Base-by-base conservation (phyloP, 2,113 vertebrate species). In the Callopanchax toddi region DNA sequence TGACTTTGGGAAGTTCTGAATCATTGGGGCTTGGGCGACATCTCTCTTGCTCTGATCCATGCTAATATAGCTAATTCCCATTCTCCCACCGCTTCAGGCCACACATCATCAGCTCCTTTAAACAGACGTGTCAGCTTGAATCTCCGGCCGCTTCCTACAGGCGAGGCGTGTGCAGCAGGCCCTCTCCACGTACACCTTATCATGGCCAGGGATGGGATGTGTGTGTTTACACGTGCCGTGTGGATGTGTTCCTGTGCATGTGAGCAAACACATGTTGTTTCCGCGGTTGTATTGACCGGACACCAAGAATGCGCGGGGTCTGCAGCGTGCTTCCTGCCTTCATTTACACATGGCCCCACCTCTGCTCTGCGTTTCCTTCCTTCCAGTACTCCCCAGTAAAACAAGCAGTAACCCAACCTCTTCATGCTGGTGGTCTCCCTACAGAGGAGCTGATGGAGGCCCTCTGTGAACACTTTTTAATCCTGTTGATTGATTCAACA, bases 341-440 rank as follows among this genome's bases (percentile, higher is more conserved):
- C 60, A 64, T 77, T 82, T 75, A 70, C 67, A 74, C 57, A 39
- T 71, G 66, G 2, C 55, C 61, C 61, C 60, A 77, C 69, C 50
- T 75, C 75, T 76, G 63, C 59, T 71, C 62, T 45, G 66, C 58
- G 53, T 74, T 92, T 92, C 91, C 90, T 91, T 91, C 89, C 91
- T 69, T 37, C 70, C 56, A 74, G 51, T 48, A 5, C 56, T 79
- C 29, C 44, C 75, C 65, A 37, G 73, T 84, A 76, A 89, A 91
- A 87, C 72, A 83, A 86, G 87, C 78, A 76, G 77, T 82, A 73
- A 79, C 68, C 48, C 79, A 78, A 87, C 78, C 90, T 82, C 56
- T 61, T 56, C n/a, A 1, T 66, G 71, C 73, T 79, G 79, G 77
- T 85, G 85, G 78, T 88, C 80, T 68, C 55, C 56, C 67, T n/a